Evolutionary conservation across 2,113 vertebrate species (phyloP).

Genomic region (Andinoacara biseriatus): DNA sequence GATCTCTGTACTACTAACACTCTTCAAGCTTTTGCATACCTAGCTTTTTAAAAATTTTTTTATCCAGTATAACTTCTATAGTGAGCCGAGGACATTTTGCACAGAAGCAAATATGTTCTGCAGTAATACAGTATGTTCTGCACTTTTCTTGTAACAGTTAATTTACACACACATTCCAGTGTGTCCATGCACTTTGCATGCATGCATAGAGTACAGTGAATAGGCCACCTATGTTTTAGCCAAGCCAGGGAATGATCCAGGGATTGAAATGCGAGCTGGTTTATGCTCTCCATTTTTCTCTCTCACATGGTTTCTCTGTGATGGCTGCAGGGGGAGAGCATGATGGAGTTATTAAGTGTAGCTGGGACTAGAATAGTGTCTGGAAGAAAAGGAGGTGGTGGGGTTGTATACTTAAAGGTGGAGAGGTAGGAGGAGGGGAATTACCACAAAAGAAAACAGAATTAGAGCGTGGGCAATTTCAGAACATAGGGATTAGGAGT

Average conservation of each 20-base stretch:
- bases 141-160: conserved; percentile 3
- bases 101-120: background rate
- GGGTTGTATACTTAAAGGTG: conserved; percentile 25
- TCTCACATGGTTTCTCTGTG: conserved; percentile 44
- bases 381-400: conserved; percentile 13
- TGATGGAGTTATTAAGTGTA: conserved; percentile 70
- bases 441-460: conserved; percentile 20
- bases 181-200: too few relatives aligned
- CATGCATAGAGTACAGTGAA: conserved; percentile 21
- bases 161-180: too few relatives aligned
- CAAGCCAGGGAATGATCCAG: conserved; percentile 49
- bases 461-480: conserved; percentile 2
- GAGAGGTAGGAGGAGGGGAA: conserved; percentile 23
- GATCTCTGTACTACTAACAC: background rate
- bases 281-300: conserved; percentile 48
- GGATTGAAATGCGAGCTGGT: conserved; percentile 72
- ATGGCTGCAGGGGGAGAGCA: conserved; percentile 51
- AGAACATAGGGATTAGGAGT: conserved; percentile 23
- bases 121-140: conserved; percentile 2
- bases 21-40: background rate
- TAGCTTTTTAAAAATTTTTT: background rate
- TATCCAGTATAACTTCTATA: background rate
- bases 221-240: conserved; percentile 56
- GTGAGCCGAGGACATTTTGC: background rate
- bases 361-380: conserved; percentile 47